These are phyloP conservation scores for Drosophila takahashii DNA, from an alignment of 1,140 invertebrate genomes.

Conservation along the genomic window DNA sequence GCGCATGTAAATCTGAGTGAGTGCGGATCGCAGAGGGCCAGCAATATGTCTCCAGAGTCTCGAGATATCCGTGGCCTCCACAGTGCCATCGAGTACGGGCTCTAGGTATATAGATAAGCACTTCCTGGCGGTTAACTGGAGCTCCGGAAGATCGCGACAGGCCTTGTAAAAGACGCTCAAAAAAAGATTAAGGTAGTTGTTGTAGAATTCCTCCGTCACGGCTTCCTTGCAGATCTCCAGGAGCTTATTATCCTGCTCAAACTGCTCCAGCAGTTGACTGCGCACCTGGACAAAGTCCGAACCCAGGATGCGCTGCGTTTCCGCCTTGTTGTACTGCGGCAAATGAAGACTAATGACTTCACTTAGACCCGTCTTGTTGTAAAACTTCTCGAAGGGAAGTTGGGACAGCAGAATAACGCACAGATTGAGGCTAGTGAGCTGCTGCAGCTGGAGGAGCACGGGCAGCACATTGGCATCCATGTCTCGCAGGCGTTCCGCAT, in stretches of 20 bases:
- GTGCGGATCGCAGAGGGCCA: conserved; percentile 89
- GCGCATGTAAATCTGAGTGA: conserved; percentile 92
- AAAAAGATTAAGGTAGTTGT: conserved; percentile 92
- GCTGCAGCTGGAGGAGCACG: conserved; percentile 89
- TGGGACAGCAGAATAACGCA: conserved; percentile 92
- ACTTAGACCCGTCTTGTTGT: conserved; percentile 88
- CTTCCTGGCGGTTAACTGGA: conserved; percentile 89
- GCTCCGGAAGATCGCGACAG: conserved; percentile 92
- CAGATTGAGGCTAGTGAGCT: conserved; percentile 90
- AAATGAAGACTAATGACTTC: conserved; percentile 92
- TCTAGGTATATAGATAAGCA: conserved; percentile 91
- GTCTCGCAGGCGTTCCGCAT: conserved; percentile 90
- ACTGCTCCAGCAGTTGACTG: conserved; percentile 22
- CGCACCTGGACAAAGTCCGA: conserved; percentile 79
- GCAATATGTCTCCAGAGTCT: conserved; percentile 92
- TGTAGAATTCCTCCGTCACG: conserved; percentile 88
- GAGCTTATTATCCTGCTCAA: conserved; percentile 9
- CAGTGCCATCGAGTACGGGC: conserved; percentile 88
- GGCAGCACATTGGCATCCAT: conserved; percentile 90
- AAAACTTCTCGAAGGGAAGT: conserved; percentile 92
- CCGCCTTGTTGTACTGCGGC: conserved; percentile 92
- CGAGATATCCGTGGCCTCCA: conserved; percentile 87
- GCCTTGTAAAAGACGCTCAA: conserved; percentile 92
- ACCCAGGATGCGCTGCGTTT: conserved; percentile 90
- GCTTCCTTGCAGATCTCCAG: conserved; percentile 46